Base-by-base conservation (phyloP, 2,113 vertebrate genomes). In the Centropristis striata region DNA sequence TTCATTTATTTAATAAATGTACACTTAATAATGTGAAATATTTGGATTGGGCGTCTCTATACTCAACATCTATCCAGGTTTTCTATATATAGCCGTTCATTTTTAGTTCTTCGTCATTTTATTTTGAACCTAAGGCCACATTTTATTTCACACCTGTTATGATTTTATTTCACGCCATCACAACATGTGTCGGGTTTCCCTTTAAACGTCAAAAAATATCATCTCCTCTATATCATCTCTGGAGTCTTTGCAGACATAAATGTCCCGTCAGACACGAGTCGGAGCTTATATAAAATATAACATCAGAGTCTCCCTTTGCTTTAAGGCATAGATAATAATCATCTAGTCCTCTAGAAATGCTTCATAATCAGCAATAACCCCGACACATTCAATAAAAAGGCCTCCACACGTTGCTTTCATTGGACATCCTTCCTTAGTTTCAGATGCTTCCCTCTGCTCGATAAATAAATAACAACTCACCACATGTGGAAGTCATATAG, bases 1-100 rank as follows among this genome's bases (percentile, higher is more conserved):
- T 84, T 77, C 55, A 59, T 88, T 85, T 70, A 81, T 84, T 73
- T 57, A 77, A 72, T 88, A 63, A 64, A 93, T 86, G 66, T 80
- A 91, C 84, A 90, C 58, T 32, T 65, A 11, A 57, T 73, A 51
- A 25, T 39, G 54, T 78, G 73, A 55, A 23, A 16, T 78, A 57
- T 77, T 70, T 46, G 36, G 32, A 73, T 3, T 18, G 72, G 76
- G 75, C 49, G 9, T 51, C 71, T 47, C 28, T 47, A 11, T 50
- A 42, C 51, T 9, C 49, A 9, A 8, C 37, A 8, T 49, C 39
- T n/a, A 49, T 36, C 16, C 71, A 81, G 53, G 39, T 53, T 27
- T 32, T 18, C 10, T 37, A 42, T 20, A 50, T 42, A 44, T 28
- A 65, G 46, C 25, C 4, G 5, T 1, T 32, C 3, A 20, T n/a